Evolutionary conservation across 2,113 vertebrate genomes (phyloP), one percentile per base, ranked within the genome.

Genomic region (Neofelis nebulosa): DNA sequence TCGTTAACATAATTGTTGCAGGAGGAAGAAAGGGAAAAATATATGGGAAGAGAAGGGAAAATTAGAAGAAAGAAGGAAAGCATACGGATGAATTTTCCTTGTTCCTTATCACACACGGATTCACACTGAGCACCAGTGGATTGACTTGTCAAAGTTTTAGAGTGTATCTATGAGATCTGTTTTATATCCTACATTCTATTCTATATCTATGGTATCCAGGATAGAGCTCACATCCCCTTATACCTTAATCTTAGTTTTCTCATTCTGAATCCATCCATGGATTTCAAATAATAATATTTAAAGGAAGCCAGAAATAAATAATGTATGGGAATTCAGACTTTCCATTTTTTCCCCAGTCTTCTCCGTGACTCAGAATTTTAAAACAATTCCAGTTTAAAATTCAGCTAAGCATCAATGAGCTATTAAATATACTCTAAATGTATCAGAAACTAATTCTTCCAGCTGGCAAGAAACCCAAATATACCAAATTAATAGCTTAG

Each of bases 401-500:
- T 92, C 38, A 92, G 21, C 29, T 85, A 92, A 84, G 73, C 31
- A 82, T 93, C 91, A 94, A 15, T 66, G 80, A 96, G 38, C 69
- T 96, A 92, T 68, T 91, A 94, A 81, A 95, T 91, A 81, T 7
- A 92, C 50, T 90, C 29, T 96, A 88, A 96, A 84, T 74, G 69
- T 92, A 91, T 95, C 74, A 93, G 88, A 95, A 97, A 91, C n/a
- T 79, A 87, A 96, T 94, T 95, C 18, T 50, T 94, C 25, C 52
- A 93, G 36, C 71, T 97, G 91, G 33, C 3, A 29, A 38, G 65
- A 97, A 78, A 97, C 3, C 14, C 52, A 55, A 87, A 89, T 91
- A 52, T 68, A 65, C 41, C 31, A 65, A 80, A 96, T 94, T 80
- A 97, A 94, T 89, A 87, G 57, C 33, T 57, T 55, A 23, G 21